A percentile compares a stretch with the other conserved stretches of the same genome.
phyloP scores from a whole-genome alignment of 1,140 invertebrate species.

The Leptopilina clavipes region DNA sequence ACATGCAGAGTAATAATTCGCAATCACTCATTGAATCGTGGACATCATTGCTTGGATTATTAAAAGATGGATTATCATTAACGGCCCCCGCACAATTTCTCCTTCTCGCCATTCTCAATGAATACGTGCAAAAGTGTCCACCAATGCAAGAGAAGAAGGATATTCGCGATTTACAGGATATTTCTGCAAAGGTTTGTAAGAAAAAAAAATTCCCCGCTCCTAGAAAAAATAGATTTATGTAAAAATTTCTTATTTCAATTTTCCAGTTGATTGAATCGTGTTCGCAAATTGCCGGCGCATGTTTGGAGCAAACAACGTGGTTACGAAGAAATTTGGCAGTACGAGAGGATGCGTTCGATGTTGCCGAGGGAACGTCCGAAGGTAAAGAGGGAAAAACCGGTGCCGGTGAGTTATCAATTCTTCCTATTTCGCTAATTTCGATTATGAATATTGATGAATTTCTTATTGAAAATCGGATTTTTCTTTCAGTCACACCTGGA shows the following conservation, averaged over 20 bases:
- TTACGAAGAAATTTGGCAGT: conserved; percentile 91
- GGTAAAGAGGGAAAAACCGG: conserved; percentile 71
- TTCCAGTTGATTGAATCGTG: conserved; percentile 87
- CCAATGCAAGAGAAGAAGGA: conserved; percentile 88
- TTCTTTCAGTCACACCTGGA: conserved; percentile 65
- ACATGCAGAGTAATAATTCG: conserved; percentile 81
- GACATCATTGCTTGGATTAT: conserved; percentile 84
- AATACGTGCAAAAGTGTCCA: conserved; percentile 90
- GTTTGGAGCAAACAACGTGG: conserved; percentile 94
- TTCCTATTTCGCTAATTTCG: too few relatives aligned
- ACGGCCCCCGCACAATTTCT: conserved; percentile 88
- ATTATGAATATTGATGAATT: too few relatives aligned
- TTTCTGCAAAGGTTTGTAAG: conserved; percentile 77
- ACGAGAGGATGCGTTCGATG: conserved; percentile 81
- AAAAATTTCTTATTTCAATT: conserved; percentile 43
- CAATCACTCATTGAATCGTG: conserved; percentile 87
- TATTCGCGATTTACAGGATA: conserved; percentile 87
- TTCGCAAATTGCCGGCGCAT: conserved; percentile 90
- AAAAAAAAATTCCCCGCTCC: too few relatives aligned
- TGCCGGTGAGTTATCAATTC: conserved; percentile 67
- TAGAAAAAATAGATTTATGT: too few relatives aligned
- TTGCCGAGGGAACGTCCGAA: conserved; percentile 70
- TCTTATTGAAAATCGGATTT: too few relatives aligned
- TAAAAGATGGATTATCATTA: conserved; percentile 85
- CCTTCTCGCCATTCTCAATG: conserved; percentile 86